Conservation (phyloP, 2,888 invertebrate genomes). For the Acrobasis suavella region DNA sequence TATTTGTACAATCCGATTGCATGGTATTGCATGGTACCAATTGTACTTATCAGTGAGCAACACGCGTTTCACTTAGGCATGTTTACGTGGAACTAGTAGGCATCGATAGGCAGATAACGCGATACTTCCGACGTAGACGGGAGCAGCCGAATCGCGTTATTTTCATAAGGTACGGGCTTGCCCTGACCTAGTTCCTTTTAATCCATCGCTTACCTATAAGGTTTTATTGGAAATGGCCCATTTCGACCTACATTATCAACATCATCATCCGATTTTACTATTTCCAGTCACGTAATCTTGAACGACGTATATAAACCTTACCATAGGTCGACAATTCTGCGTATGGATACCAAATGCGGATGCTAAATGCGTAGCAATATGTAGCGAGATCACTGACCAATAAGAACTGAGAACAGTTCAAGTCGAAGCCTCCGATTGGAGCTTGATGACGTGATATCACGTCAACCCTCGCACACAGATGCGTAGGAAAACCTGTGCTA, state of each 20-base stretch:
- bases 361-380: slow-evolving; percentile 46
- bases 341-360: slow-evolving; percentile 41
- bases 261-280: slow-evolving; percentile 82
- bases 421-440: slow-evolving; percentile 37
- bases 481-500: slow-evolving; percentile 26
- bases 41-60: slow-evolving; percentile 23
- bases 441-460: slow-evolving; percentile 37
- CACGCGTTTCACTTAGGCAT: slow-evolving; percentile 27
- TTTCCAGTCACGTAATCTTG: slow-evolving; percentile 81
- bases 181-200: slow-evolving; percentile 79
- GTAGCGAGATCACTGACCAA: slow-evolving; percentile 47
- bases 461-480: slow-evolving; percentile 32
- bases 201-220: slow-evolving; percentile 82
- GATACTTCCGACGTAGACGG: slow-evolving; percentile 53
- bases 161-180: slow-evolving; percentile 72
- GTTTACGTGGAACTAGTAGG: slow-evolving; percentile 45
- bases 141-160: slow-evolving; percentile 63
- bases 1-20: slow-evolving; percentile 18
- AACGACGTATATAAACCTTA: slow-evolving; percentile 77
- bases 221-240: slow-evolving; percentile 81
- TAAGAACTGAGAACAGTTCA: slow-evolving; percentile 39
- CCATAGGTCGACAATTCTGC: slow-evolving; percentile 43
- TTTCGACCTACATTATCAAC: slow-evolving; percentile 82
- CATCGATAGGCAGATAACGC: slow-evolving; percentile 50
- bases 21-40: slow-evolving; percentile 30